These are phyloP conservation scores for Apamea epomidion DNA, from an alignment of 2,888 invertebrate genomes.

Conservation along the genomic window DNA sequence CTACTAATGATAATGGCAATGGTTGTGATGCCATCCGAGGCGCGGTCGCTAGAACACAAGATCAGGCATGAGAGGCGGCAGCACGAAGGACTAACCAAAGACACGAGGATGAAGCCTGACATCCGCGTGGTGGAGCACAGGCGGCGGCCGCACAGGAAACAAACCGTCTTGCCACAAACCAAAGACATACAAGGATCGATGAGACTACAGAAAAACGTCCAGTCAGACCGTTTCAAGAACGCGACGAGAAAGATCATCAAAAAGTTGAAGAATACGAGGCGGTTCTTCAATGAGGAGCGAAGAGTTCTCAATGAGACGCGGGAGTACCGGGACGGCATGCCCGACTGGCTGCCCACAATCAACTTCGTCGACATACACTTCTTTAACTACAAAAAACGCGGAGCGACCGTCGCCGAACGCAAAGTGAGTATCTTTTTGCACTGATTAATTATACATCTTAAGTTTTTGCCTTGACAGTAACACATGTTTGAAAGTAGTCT, in stretches of 20 bases:
- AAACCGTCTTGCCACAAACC: conserved; percentile 74
- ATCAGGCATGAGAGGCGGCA: conserved; percentile 80
- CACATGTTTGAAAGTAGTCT: conserved; percentile 52
- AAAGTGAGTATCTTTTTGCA: conserved; percentile 78
- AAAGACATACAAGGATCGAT: conserved; percentile 74
- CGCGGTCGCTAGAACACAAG: conserved; percentile 79
- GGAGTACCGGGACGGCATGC: conserved; percentile 84
- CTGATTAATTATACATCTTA: conserved; percentile 43
- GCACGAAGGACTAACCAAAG: conserved; percentile 77
- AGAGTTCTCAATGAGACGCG: conserved; percentile 79
- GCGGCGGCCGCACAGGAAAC: conserved; percentile 71
- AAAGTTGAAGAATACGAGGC: conserved; percentile 81
- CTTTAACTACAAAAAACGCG: conserved; percentile 78
- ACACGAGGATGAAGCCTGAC: conserved; percentile 69
- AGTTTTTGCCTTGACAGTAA: conserved; percentile 52
- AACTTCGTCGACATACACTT: conserved; percentile 86
- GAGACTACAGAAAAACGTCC: conserved; percentile 74
- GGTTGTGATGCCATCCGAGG: conserved; percentile 84
- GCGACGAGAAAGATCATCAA: conserved; percentile 82
- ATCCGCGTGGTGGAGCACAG: conserved; percentile 67
- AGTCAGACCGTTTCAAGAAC: conserved; percentile 78
- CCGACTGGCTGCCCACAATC: conserved; percentile 84
- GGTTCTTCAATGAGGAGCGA: conserved; percentile 80
- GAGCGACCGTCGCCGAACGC: conserved; percentile 78
- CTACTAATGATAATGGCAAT: conserved; percentile 85